These are phyloP conservation scores for Lagocephalus sceleratus DNA, from an alignment of 2,797 vertebrate species.

Conservation along the genomic window DNA sequence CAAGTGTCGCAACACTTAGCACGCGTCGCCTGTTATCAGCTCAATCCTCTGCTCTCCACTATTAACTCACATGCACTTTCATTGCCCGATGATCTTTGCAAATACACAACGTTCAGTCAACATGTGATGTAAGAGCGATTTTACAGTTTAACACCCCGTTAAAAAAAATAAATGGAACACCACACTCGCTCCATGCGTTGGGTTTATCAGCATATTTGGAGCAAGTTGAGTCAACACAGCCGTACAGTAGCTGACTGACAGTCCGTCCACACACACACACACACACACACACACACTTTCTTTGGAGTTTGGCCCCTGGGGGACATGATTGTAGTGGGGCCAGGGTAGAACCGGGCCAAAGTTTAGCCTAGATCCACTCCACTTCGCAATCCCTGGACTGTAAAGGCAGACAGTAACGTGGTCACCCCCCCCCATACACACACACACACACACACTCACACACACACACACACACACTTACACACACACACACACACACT, in stretches of 20 bases:
- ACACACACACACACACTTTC: conserved; percentile 4
- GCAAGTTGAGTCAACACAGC: conserved; percentile 18
- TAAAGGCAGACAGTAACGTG: too few species aligned
- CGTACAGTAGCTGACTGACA: conserved; percentile 17
- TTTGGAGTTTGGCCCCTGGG: conserved; percentile 61
- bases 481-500: too few species aligned
- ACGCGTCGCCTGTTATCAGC: conserved; percentile 3
- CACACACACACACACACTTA: too few species aligned
- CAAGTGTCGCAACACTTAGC: conserved; percentile 14
- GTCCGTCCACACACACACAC: conserved; percentile 7
- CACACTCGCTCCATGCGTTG: neutral
- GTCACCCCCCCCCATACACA: too few species aligned
- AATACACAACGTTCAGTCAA: too few species aligned
- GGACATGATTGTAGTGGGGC: conserved; percentile 27
- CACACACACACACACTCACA: too few species aligned
- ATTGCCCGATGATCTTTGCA: too few species aligned
- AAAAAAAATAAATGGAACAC: too few species aligned
- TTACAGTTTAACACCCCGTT: too few species aligned
- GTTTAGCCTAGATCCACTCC: conserved; percentile 30
- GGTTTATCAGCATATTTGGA: conserved; percentile 23
- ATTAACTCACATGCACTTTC: too few species aligned
- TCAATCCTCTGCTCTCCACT: too few species aligned
- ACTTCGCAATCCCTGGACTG: conserved; percentile 14
- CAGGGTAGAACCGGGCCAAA: conserved; percentile 44
- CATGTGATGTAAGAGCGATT: too few species aligned